Conservation (phyloP, 2,888 invertebrate species). For the Tetramorium bicarinatum region DNA sequence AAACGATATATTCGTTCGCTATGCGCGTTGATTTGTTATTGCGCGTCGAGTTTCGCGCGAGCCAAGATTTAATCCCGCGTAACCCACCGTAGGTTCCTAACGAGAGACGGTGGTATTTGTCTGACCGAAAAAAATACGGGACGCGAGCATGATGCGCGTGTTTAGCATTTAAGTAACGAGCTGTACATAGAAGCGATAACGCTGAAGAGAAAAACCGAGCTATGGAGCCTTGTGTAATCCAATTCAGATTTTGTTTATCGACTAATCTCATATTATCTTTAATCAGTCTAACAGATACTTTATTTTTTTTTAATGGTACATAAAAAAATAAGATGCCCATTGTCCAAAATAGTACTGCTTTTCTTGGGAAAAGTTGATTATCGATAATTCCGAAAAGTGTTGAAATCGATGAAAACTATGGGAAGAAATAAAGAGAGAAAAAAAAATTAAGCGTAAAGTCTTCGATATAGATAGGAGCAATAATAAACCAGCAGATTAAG, state of each 20-base stretch:
- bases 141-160: background rate
- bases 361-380: slow-evolving; percentile 7
- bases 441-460: background rate
- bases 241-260: background rate
- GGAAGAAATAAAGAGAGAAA: background rate
- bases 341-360: background rate
- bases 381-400: background rate
- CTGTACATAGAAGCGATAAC: slow-evolving; percentile 37
- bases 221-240: slow-evolving; percentile 11
- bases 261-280: slow-evolving; percentile 18
- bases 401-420: background rate
- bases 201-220: slow-evolving; percentile 30
- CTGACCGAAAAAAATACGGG: background rate
- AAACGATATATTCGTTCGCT: slow-evolving; percentile 21
- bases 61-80: slow-evolving; percentile 17
- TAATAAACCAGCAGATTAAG: slow-evolving; percentile 14
- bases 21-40: slow-evolving; percentile 15
- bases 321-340: background rate
- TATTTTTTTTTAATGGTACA: background rate
- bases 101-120: slow-evolving; percentile 10
- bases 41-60: slow-evolving; percentile 20
- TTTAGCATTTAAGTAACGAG: slow-evolving; percentile 42
- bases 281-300: background rate
- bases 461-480: slow-evolving; percentile 28
- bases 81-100: slow-evolving; percentile 45